phyloP scores from a whole-genome alignment of 2,113 vertebrate species.

The Albula glossodonta region DNA sequence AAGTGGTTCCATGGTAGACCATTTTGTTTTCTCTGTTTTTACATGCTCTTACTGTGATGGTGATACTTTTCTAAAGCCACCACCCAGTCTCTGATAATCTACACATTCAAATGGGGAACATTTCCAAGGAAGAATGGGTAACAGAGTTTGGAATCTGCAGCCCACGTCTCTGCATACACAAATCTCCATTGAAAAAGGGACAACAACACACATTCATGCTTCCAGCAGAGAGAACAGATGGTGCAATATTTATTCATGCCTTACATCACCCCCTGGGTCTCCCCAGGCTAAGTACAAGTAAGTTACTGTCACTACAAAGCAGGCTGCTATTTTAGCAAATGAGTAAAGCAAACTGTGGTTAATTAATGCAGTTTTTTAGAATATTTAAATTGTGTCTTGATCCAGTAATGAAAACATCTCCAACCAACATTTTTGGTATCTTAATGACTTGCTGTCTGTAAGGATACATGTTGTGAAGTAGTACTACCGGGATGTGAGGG shows the following conservation, averaged over 20 bases:
- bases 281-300: not conserved
- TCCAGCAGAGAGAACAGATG: not conserved
- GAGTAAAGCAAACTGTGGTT: not conserved
- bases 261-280: conserved; percentile 1
- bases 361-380: no score
- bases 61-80: not conserved
- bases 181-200: not conserved
- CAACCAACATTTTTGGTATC: no score
- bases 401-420: not conserved
- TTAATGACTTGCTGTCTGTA: no score
- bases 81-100: not conserved
- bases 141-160: not conserved
- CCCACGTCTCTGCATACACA: not conserved
- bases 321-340: not conserved
- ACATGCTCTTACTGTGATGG: not conserved
- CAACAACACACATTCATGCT: not conserved
- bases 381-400: not conserved
- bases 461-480: no score
- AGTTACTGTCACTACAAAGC: not conserved
- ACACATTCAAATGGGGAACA: not conserved
- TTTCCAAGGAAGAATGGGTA: not conserved
- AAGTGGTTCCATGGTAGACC: not conserved
- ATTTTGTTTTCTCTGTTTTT: not conserved
- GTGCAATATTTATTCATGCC: not conserved
- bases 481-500: no score